These are phyloP conservation scores for Rhynchonema sp. DNA, from an alignment of 2,888 invertebrate species.

Conservation along the genomic window DNA sequence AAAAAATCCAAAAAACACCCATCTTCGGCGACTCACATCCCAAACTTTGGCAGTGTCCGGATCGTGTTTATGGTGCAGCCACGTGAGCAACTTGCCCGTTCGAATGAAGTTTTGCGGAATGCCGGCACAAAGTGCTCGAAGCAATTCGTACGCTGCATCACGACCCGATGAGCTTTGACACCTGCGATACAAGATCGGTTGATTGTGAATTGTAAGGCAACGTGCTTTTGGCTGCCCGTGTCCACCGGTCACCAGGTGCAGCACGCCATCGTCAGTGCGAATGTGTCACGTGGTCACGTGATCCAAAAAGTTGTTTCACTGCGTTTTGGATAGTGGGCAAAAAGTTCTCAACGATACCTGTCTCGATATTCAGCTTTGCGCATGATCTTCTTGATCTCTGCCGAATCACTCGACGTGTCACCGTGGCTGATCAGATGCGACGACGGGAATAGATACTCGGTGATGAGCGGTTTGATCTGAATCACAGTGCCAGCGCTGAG, in stretches of 20 bases:
- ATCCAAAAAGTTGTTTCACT: no score
- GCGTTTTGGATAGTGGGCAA: no score
- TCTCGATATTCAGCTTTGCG: not conserved
- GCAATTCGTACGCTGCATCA: slow-evolving; percentile 31
- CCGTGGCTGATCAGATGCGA: slow-evolving; percentile 21
- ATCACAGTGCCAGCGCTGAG: no score
- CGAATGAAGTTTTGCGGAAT: slow-evolving; percentile 22
- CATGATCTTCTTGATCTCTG: not conserved
- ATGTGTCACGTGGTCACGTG: no score
- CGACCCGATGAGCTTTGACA: slow-evolving; percentile 29
- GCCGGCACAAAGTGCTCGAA: slow-evolving; percentile 30
- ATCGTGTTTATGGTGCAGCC: slow-evolving; percentile 32
- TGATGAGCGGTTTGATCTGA: slow-evolving; percentile 21
- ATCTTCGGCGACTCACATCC: slow-evolving; percentile 30
- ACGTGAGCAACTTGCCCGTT: slow-evolving; percentile 28
- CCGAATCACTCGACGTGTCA: not conserved
- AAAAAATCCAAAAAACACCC: no score
- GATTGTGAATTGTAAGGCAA: no score
- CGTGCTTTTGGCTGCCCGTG: not conserved
- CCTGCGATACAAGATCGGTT: no score
- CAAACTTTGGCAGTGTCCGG: slow-evolving; percentile 32
- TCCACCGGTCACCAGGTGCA: no score
- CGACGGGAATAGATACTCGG: slow-evolving; percentile 35
- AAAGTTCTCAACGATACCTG: no score
- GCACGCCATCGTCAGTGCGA: no score